Base-by-base conservation (phyloP, 2,888 invertebrate genomes). In the Portevinia maculata region DNA sequence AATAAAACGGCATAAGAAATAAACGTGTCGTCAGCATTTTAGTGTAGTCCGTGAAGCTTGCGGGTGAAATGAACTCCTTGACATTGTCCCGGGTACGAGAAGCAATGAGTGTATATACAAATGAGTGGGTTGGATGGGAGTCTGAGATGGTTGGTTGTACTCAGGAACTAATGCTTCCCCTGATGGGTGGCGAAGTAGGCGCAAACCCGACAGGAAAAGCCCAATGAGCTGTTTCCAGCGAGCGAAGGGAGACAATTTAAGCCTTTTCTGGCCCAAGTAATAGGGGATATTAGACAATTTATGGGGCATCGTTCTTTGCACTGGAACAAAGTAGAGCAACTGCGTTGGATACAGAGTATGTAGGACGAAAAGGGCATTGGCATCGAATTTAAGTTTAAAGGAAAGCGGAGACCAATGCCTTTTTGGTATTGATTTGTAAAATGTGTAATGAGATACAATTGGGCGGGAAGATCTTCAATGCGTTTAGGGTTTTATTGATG, bases 51-150 rank as follows among this genome's bases (percentile, higher is more conserved):
- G 11, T 19, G 13, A 34, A 24, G 8, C 28, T 52, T 55, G 64
- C 48, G 76, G 67, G 83, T 62, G 83, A 65, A 83, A 83, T 83
- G 83, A 83, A 83, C 83, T 83, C 67, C 73, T 76, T 78, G 83
- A 71, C 83, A 83, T 78, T 81, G 81, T 81, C 81, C 64, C 34
- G 48, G 37, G 75, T 39, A 67, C 70, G 75, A 41, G 46, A 60
- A 55, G 39, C 19, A 13, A 52, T 53, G 19, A 52, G 37, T 48
- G 17, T 55, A 44, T 60, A 21, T 15, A 53, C 21, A 39, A 59
- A 21, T 39, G 3, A 24, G 17, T 11, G 46, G 37, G 13, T 30
- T 28, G 65, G 44, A 9, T 28, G n/a, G n/a, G 19, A 28, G 46
- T 32, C 5, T 2, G 5, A 5, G 24, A 2, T 46, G 46, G 6